Evolutionary conservation across 1,140 invertebrate genomes (phyloP).

Genomic region (Lanistes nyassanus): DNA sequence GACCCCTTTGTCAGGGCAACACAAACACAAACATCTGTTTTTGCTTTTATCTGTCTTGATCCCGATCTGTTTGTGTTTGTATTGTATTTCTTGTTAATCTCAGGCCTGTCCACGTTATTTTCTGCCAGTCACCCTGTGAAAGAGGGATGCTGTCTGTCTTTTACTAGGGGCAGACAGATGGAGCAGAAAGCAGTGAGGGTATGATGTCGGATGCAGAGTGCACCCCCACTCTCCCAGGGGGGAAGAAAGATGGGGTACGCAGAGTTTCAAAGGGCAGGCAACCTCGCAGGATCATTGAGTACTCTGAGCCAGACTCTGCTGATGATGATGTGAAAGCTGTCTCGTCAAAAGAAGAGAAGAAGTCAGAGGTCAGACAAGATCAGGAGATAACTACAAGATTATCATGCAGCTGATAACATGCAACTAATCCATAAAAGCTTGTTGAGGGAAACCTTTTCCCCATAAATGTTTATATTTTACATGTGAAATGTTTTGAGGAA

Average conservation of each 20-base stretch:
- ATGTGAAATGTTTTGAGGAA: no score
- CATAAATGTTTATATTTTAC: no score
- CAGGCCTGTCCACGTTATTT: no score
- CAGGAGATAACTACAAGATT: background rate
- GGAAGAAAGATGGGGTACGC: constrained; percentile 35
- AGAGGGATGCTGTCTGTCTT: background rate
- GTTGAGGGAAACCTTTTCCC: no score
- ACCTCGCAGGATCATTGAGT: constrained; percentile 50
- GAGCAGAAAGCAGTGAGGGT: constrained; percentile 44
- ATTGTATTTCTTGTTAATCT: no score
- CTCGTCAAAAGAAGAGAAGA: constrained; percentile 4
- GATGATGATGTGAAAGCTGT: constrained; percentile 36
- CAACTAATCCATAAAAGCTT: no score
- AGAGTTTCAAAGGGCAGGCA: constrained; percentile 58
- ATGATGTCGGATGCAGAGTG: constrained; percentile 43
- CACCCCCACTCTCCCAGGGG: constrained; percentile 45
- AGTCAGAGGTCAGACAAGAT: constrained; percentile 7
- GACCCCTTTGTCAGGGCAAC: no score
- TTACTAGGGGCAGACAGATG: constrained; percentile 31
- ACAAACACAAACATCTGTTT: no score
- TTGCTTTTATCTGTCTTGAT: no score
- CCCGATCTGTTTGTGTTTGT: no score
- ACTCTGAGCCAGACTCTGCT: constrained; percentile 50
- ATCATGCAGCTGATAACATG: background rate
- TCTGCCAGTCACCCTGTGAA: no score